Evolutionary conservation across 2,888 invertebrate genomes (phyloP), one percentile per base, ranked within the genome.

Genomic region (Gryllus longicercus): DNA sequence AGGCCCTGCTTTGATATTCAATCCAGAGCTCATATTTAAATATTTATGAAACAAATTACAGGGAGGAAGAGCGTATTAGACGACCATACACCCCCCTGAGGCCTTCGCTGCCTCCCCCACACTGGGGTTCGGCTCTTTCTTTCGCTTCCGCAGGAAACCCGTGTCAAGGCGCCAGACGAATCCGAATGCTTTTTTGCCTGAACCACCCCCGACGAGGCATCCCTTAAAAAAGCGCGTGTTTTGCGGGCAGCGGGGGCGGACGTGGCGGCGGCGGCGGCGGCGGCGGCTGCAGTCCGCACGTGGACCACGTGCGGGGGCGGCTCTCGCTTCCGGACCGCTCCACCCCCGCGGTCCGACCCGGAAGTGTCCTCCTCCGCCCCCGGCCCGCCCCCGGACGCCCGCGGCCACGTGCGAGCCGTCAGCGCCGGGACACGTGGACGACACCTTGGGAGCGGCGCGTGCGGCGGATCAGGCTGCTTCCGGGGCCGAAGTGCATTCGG

Each of bases 121-220:
- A 14, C 11, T 4, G 16, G 16, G 63, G 16, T 14, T n/a, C 63
- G 14, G 14, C 16, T 63, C 63, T 63, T 63, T 63, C 63, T 63
- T n/a, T n/a, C 14, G n/a, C 63, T 63, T 63, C 63, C 63, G 63
- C 16, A 63, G 63, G 63, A 63, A 63, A 63, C 63, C 63, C 63
- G 14, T n/a, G 63, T 63, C 63, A 63, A 63, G 63, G 63, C 63
- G 63, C 63, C 63, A n/a, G 63, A 38, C 38, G 38, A 63, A 63
- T 63, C 63, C n/a, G 63, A 63, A 63, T 63, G 63, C 63, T 63
- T 63, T 63, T 63, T 63, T 63, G 63, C 63, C 63, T n/a, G n/a
- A 63, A 18, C 63, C n/a, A 63, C 63, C 63, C 63, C n/a, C 16
- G 16, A 11, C 5, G 8, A 38, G n/a, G n/a, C 63, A 18, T 63